Base-by-base conservation (phyloP, 2,113 vertebrate genomes). In the Syngnathoides biaculeatus region DNA sequence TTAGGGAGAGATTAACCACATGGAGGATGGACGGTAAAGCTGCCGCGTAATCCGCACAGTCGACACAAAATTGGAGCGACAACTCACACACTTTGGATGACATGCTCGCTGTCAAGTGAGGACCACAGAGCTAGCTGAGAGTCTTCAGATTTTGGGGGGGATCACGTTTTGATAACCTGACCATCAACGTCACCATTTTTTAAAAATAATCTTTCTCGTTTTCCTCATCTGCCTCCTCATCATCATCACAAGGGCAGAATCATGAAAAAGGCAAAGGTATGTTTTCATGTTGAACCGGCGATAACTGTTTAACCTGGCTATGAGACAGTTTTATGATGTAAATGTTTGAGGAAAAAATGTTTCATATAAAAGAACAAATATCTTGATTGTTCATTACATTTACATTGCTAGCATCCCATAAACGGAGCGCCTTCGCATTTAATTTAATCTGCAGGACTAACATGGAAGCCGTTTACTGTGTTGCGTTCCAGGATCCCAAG, bases 261-360 rank as follows among this genome's bases (percentile, higher is more conserved):
- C 83, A 98, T 98, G 96, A 95, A 95, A 75, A 95, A 96, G 82
- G 94, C 90, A 79, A 97, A 97, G 95, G 96, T 97, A 94, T 73
- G 83, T 69, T 72, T 67, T 67, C 14, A 12, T 45, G 15, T 68
- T 63, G 74, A 17, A 4, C 52, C 17, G 24, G 11, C 72, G 17
- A 5, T 20, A 22, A 15, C 6, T 39, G 10, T 39, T 12, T 27
- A 56, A 60, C 19, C 19, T n/a, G n/a, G 58, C 11, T n/a, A 40
- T 19, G 6, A 13, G 30, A 39, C n/a, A n/a, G 38, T n/a, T 12
- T 39, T 13, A 40, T 40, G 22, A n/a, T 40, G 3, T 61, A 61
- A 62, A n/a, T 26, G 14, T 35, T 14, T 48, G 27, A n/a, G 15
- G 2, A 4, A 35, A 63, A 48, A 19, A 27, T 20, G 7, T 47